A percentile compares a stretch with the other conserved stretches of the same genome.
Evolutionary conservation across 2,797 vertebrate species (phyloP).

Genomic region (Cirrhinus molitorella): DNA sequence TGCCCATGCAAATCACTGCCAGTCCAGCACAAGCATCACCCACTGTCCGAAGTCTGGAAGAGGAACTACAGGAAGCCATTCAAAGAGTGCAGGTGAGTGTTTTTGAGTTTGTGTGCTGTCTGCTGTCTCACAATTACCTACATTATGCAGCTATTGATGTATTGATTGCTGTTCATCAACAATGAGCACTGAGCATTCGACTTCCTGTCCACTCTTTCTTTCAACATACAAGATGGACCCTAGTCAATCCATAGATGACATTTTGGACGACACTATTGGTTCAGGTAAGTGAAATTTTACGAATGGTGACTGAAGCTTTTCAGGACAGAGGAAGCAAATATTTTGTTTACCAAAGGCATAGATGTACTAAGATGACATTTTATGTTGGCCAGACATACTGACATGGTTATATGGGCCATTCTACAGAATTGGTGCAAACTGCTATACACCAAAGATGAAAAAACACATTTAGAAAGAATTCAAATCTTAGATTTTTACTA

Average conservation of each 20-base stretch:
- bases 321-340: background rate
- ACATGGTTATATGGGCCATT: background rate
- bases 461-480: too few relatives aligned
- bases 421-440: too few relatives aligned
- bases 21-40: constrained; percentile 76
- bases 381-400: background rate
- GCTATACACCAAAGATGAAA: too few relatives aligned
- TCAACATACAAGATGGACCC: constrained; percentile 83
- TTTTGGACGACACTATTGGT: constrained; percentile 82
- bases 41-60: constrained; percentile 83
- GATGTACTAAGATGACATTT: background rate
- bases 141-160: constrained; percentile 11
- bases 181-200: constrained; percentile 22
- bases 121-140: constrained; percentile 6
- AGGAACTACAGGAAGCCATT: constrained; percentile 91
- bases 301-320: constrained; percentile 32
- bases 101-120: constrained; percentile 9
- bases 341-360: background rate
- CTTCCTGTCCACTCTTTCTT: constrained; percentile 41
- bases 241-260: constrained; percentile 87
- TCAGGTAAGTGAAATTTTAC: constrained; percentile 70
- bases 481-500: too few relatives aligned
- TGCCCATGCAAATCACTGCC: constrained; percentile 87
- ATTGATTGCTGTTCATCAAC: constrained; percentile 36
- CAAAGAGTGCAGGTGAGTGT: constrained; percentile 87